Conservation (phyloP, 2,888 invertebrate species). For the Drosophila demipolita region DNA sequence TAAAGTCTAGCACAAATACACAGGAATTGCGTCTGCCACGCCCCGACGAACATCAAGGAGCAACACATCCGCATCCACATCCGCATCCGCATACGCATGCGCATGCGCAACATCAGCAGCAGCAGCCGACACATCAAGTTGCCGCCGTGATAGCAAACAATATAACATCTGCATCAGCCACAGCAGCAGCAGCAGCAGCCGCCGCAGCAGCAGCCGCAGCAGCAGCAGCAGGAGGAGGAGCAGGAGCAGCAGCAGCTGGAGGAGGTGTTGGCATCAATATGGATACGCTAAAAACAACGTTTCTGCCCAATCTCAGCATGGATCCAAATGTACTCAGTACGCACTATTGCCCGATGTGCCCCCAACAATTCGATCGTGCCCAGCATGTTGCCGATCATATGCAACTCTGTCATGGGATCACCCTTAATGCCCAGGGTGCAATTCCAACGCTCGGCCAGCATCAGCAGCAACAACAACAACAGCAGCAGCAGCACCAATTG, state of each 20-base stretch:
- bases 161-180: conserved; percentile 37
- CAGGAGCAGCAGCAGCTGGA: conserved; percentile 13
- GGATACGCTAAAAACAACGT: conserved; percentile 83
- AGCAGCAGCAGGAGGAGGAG: conserved; percentile 15
- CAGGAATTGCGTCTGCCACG: conserved; percentile 84
- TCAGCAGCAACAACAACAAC: conserved; percentile 56
- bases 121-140: conserved; percentile 65
- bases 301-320: conserved; percentile 84
- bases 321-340: conserved; percentile 75
- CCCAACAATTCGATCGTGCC: conserved; percentile 82
- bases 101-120: conserved; percentile 42
- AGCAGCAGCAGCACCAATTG: conserved; percentile 60
- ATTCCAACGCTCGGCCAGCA: conserved; percentile 67
- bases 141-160: conserved; percentile 69
- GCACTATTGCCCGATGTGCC: conserved; percentile 83
- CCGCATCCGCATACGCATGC: conserved; percentile 52
- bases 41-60: conserved; percentile 69
- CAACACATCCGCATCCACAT: conserved; percentile 39
- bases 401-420: conserved; percentile 82
- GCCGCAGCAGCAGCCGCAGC: conserved; percentile 19
- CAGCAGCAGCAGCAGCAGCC: conserved; percentile 16
- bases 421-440: conserved; percentile 66
- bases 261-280: conserved; percentile 52
- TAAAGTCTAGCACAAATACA: conserved; percentile 83
- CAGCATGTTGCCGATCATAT: conserved; percentile 83